Percentiles rank a stretch among this genome's conserved stretches.
Conservation (phyloP, 2,113 vertebrate species). For the Xenopus borealis region DNA sequence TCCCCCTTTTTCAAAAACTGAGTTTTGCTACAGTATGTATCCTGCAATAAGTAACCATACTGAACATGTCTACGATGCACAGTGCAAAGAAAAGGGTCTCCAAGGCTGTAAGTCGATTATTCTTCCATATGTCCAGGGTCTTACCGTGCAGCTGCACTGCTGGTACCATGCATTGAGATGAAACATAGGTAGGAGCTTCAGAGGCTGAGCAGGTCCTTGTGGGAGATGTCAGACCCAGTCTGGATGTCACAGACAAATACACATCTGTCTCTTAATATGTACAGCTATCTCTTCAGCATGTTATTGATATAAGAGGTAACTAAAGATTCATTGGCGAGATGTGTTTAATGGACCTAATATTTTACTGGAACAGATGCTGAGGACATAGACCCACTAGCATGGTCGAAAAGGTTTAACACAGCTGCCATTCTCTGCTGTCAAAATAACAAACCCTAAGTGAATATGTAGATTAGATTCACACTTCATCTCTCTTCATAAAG, state of each 20-base stretch:
- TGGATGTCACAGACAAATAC: not conserved
- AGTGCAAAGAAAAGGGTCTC: too few relatives aligned
- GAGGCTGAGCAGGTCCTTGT: not conserved
- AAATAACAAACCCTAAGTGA: constrained; percentile 55
- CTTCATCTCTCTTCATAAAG: constrained; percentile 57
- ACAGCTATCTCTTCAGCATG: not conserved
- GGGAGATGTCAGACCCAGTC: not conserved
- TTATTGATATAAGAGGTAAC: not conserved
- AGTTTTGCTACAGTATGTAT: too few relatives aligned
- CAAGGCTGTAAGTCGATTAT: too few relatives aligned
- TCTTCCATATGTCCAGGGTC: too few relatives aligned
- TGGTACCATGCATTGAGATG: not conserved
- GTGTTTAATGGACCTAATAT: not conserved
- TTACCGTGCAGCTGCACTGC: too few relatives aligned
- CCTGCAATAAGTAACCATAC: too few relatives aligned
- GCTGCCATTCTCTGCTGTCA: constrained; percentile 46
- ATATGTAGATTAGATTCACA: constrained; percentile 60
- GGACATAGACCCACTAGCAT: constrained; percentile 16
- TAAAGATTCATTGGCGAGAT: not conserved
- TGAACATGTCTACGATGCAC: too few relatives aligned
- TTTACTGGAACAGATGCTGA: constrained; percentile 31
- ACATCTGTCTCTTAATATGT: not conserved
- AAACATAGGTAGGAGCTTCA: too few relatives aligned
- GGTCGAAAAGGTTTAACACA: constrained; percentile 45
- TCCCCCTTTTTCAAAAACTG: too few relatives aligned